A percentile compares a stretch with the other conserved stretches of the same genome.
These are phyloP conservation scores for Carpatolechia fugitivella DNA, from an alignment of 2,888 invertebrate genomes.

Conservation along the genomic window DNA sequence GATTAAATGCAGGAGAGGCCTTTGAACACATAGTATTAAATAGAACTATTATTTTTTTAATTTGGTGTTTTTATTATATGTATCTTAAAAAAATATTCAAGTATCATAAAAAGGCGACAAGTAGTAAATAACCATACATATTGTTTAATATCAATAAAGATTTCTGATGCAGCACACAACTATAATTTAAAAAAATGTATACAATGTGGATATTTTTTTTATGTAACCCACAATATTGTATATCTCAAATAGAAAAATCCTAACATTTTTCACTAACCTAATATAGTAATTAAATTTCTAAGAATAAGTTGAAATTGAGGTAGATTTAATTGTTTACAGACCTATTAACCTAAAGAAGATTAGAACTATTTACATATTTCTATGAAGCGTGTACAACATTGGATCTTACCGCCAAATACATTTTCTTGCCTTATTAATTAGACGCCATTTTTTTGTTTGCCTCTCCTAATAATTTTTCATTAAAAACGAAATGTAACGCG, in stretches of 20 bases:
- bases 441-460: neutral
- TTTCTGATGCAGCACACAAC: slow-evolving; percentile 66
- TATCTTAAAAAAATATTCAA: too few relatives aligned
- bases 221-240: slow-evolving; percentile 46
- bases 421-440: slow-evolving; percentile 42
- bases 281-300: slow-evolving; percentile 68
- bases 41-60: neutral
- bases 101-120: too few relatives aligned
- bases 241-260: slow-evolving; percentile 59
- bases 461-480: too few relatives aligned
- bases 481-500: too few relatives aligned
- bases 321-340: slow-evolving; percentile 78
- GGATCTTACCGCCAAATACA: slow-evolving; percentile 50
- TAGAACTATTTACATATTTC: slow-evolving; percentile 73
- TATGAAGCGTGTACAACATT: slow-evolving; percentile 66
- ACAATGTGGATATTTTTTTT: slow-evolving; percentile 43
- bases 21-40: neutral
- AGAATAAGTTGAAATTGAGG: slow-evolving; percentile 76
- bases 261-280: slow-evolving; percentile 71
- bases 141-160: slow-evolving; percentile 55
- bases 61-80: neutral
- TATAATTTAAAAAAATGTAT: slow-evolving; percentile 47
- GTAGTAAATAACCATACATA: slow-evolving; percentile 61
- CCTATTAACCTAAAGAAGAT: slow-evolving; percentile 76
- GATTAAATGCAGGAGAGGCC: slow-evolving; percentile 13